phyloP scores from a whole-genome alignment of 2,113 vertebrate genomes.

The Nipponia nippon region DNA sequence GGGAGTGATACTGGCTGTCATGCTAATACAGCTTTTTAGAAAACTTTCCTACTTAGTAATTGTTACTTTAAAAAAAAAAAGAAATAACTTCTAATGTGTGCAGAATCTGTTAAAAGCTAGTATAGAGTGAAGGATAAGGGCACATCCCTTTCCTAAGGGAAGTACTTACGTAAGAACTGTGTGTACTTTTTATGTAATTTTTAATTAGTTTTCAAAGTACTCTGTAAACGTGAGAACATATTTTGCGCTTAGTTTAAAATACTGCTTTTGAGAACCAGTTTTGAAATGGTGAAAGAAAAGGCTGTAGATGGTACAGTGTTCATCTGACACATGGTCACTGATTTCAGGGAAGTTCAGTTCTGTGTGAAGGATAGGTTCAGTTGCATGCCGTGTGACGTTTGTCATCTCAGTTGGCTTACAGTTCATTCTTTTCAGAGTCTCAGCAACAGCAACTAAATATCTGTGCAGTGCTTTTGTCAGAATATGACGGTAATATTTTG shows the following conservation, averaged over 20 bases:
- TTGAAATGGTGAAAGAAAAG: not conserved
- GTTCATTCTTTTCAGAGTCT: not conserved
- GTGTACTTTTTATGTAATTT: not conserved
- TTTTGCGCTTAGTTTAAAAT: not conserved
- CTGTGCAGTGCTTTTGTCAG: not conserved
- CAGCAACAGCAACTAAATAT: not conserved
- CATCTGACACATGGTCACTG: not conserved
- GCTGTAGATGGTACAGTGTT: not conserved
- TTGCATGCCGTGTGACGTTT: not conserved
- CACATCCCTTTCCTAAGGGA: not conserved
- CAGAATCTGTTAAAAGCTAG: not conserved
- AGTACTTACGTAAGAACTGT: not conserved
- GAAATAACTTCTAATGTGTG: not conserved
- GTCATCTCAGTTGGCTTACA: not conserved
- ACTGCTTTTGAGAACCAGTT: not conserved
- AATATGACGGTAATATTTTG: not conserved
- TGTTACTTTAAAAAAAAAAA: not conserved
- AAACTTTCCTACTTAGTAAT: not conserved
- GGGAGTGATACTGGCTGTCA: not conserved
- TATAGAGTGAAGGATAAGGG: not conserved
- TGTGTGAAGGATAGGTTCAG: not conserved
- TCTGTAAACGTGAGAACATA: not conserved
- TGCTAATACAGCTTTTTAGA: not conserved
- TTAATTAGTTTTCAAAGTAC: not conserved
- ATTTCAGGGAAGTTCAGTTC: rapidly evolving